Base-by-base conservation (phyloP, 2,888 invertebrate genomes). In the Sarcophaga variegata region DNA sequence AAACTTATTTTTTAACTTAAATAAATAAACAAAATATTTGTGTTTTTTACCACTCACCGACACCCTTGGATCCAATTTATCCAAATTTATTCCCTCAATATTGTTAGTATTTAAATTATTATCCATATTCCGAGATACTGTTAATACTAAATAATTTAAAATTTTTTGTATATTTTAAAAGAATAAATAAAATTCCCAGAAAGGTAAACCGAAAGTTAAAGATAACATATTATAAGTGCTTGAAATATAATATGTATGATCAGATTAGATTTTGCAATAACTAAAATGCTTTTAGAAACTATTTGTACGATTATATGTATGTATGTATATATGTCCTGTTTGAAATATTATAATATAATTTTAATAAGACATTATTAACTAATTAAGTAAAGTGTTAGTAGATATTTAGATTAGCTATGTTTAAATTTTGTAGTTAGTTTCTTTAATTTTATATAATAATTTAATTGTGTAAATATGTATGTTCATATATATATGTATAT, bases 51-150 rank as follows among this genome's bases (percentile, higher is more conserved):
- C 54, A 92, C 92, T 90, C 89, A 92, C 92, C 91, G 92, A 92
- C 45, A 91, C 92, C 82, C 86, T 89, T 66, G 92, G 86, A 89
- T 92, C 91, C 89, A 92, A 89, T 88, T 92, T 92, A 88, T 92
- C 90, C 81, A 85, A 80, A 88, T 87, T 85, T 63, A 77, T 86
- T 14, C 54, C 54, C 54, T 12, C 17, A 62, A 74, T 81, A 78
- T 63, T 54, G 85, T 86, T 89, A 80, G 63, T 81, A 62, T 77
- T 60, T 25, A 37, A 76, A 64, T 76, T 77, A 75, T 8, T 45
- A 69, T 91, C 66, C 75, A 72, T 85, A 27, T 75, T 85, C 22
- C 4, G 49, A 77, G 79, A 82, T 77, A 67, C 80, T 67, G 49
- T 77, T 62, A 85, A 62, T 45, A 79, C 37, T 69, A 45, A 80